These are phyloP conservation scores for Pachyramphus minor DNA, from an alignment of 2,113 vertebrate species.

Conservation along the genomic window DNA sequence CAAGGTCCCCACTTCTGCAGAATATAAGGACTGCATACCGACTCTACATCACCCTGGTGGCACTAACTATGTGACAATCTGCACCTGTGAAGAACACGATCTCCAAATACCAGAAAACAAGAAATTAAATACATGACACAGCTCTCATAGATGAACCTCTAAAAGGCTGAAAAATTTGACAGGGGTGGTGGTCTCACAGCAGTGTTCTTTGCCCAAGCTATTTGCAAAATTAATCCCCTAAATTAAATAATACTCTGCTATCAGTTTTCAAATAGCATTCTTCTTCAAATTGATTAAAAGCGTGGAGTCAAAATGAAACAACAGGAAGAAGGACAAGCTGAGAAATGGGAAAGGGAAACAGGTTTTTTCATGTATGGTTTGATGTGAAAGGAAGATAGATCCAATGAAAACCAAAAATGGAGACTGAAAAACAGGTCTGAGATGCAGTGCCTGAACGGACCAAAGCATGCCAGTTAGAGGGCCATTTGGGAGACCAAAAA, in stretches of 20 bases:
- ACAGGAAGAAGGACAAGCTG: background rate
- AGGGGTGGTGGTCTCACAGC: background rate
- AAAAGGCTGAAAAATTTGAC: background rate
- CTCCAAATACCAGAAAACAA: background rate
- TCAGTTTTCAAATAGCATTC: background rate
- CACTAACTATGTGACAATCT: background rate
- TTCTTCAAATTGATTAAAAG: background rate
- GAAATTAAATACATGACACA: background rate
- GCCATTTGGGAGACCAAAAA: background rate
- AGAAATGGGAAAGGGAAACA: background rate
- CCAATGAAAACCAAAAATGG: background rate
- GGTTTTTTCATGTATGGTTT: background rate
- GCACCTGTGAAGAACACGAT: fast-evolving
- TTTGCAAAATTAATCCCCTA: background rate
- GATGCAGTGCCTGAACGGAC: fast-evolving
- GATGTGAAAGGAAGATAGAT: background rate
- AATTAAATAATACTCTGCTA: background rate
- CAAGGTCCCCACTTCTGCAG: background rate
- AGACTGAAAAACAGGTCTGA: background rate
- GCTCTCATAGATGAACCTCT: background rate
- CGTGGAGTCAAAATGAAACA: background rate
- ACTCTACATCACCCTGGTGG: fast-evolving
- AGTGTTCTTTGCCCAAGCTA: background rate
- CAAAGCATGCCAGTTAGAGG: background rate
- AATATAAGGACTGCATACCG: background rate